A percentile compares a stretch with the other conserved stretches of the same genome.
phyloP scores from a whole-genome alignment of 2,888 invertebrate species.

The Mechanitis messenoides region DNA sequence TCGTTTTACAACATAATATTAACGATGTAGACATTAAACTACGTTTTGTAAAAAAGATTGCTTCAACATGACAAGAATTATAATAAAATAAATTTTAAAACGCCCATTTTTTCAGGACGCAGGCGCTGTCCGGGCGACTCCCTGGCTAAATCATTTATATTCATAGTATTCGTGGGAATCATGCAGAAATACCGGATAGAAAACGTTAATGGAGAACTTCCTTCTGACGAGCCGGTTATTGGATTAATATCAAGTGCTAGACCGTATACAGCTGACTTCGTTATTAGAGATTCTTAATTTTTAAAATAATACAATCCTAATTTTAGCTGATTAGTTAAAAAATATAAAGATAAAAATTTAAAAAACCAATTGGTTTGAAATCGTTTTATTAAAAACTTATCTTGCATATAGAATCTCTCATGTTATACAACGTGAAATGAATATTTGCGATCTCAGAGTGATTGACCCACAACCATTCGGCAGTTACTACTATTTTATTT shows the following conservation, averaged over 20 bases:
- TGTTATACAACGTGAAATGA: no score
- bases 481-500: no score
- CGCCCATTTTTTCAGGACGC: slow-evolving; percentile 66
- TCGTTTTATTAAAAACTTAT: no score
- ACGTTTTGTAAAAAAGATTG: no score
- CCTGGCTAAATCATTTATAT: slow-evolving; percentile 78
- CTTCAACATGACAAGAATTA: neutral
- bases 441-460: no score
- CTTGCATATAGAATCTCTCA: no score
- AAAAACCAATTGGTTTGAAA: no score
- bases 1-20: no score
- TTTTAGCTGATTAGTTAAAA: neutral
- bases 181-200: slow-evolving; percentile 70
- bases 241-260: slow-evolving; percentile 54
- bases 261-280: slow-evolving; percentile 51
- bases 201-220: slow-evolving; percentile 47
- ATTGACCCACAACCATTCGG: no score
- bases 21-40: no score
- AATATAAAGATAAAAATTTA: no score
- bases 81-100: slow-evolving; percentile 7
- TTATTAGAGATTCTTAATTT: slow-evolving; percentile 23
- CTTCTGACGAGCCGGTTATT: slow-evolving; percentile 46
- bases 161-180: slow-evolving; percentile 76
- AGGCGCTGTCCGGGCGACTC: slow-evolving; percentile 80
- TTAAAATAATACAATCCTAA: neutral